Conservation (phyloP, 1,140 invertebrate genomes). For the Parasteatoda tepidariorum region DNA sequence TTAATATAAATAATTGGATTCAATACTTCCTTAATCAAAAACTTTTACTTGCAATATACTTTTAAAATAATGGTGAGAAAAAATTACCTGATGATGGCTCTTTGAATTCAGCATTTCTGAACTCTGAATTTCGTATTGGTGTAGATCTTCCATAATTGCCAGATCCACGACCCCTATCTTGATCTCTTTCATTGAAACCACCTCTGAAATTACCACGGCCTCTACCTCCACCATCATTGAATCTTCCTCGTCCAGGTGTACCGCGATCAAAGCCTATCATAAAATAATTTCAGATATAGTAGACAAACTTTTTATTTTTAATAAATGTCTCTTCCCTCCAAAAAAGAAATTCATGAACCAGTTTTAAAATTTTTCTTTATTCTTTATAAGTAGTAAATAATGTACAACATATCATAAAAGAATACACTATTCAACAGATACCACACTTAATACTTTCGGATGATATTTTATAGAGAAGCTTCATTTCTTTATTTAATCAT, state of each 20-base stretch:
- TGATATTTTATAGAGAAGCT: too few relatives aligned
- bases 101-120: constrained; percentile 69
- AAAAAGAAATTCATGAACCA: background rate
- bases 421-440: too few relatives aligned
- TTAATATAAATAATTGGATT: too few relatives aligned
- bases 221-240: constrained; percentile 46
- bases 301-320: background rate
- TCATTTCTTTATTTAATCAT: too few relatives aligned
- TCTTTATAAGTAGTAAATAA: background rate
- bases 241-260: constrained; percentile 65
- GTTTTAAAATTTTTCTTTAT: background rate
- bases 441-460: too few relatives aligned
- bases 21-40: too few relatives aligned
- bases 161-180: constrained; percentile 62
- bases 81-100: constrained; percentile 39
- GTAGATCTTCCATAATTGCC: constrained; percentile 60
- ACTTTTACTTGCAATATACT: too few relatives aligned
- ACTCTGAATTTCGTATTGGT: constrained; percentile 62
- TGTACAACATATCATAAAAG: too few relatives aligned
- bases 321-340: background rate
- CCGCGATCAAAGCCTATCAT: constrained; percentile 51
- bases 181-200: constrained; percentile 61
- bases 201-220: constrained; percentile 55
- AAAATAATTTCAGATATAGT: background rate
- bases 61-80: too few relatives aligned